These are phyloP conservation scores for Oegoconia quadripuncta DNA, from an alignment of 2,888 invertebrate genomes.

Conservation along the genomic window DNA sequence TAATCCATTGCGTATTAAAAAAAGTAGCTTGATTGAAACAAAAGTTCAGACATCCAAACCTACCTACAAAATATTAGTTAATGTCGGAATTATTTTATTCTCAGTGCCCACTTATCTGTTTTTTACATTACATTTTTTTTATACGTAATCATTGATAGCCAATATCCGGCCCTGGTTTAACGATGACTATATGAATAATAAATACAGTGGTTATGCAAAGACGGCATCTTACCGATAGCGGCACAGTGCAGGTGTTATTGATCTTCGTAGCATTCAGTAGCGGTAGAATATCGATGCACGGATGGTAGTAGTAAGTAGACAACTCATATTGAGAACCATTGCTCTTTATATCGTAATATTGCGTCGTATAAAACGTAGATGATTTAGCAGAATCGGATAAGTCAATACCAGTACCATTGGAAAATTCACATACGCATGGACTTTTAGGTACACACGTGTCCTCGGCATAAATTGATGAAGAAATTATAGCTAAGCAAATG, in stretches of 20 bases:
- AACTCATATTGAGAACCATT: constrained; percentile 38
- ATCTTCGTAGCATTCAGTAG: constrained; percentile 27
- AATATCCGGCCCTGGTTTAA: too few species aligned
- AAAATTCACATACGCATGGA: constrained; percentile 62
- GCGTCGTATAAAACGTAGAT: constrained; percentile 44
- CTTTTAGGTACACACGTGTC: constrained; percentile 55
- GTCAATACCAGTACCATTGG: constrained; percentile 73
- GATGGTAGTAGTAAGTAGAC: constrained; percentile 60
- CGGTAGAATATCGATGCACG: constrained; percentile 52
- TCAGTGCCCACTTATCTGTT: too few species aligned
- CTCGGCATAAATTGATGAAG: constrained; percentile 27
- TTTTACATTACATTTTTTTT: too few species aligned
- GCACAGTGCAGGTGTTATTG: constrained; percentile 36
- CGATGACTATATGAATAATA: too few species aligned
- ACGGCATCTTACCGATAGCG: constrained; percentile 57
- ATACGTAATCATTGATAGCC: too few species aligned
- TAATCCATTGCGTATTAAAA: too few species aligned
- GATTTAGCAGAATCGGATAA: constrained; percentile 45
- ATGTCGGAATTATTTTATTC: too few species aligned
- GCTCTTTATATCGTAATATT: constrained; percentile 30
- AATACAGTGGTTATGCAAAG: too few species aligned
- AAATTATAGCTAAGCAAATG: constrained; percentile 27
- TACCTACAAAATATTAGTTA: too few species aligned
- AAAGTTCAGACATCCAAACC: too few species aligned
- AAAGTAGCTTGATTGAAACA: too few species aligned